Evolutionary conservation across 1,140 invertebrate species (phyloP), one percentile per base, ranked within the genome.

Genomic region (Riptortus pedestris): DNA sequence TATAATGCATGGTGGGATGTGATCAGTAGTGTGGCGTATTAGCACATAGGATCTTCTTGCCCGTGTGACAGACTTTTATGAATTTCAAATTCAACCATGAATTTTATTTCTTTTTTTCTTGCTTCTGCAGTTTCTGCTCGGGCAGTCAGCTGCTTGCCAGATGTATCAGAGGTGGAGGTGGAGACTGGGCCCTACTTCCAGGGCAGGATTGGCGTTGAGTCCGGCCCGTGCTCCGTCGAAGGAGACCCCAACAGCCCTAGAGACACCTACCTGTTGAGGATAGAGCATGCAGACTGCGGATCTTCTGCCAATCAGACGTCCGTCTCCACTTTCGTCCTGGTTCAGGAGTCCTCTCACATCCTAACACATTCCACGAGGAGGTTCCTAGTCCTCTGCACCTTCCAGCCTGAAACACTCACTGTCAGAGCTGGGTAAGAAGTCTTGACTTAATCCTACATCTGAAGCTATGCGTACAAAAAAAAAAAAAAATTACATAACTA

Each of bases 311-410:
- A 87, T 59, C 78, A 80, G 5, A 83, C 79, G 1, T 85, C 83
- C 1, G 87, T 86, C 64, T 84, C 82, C 48, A 88, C 86, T 0
- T 88, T 86, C 70, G 85, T 90, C 20, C 80, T 88, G 4, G 87
- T 90, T 4, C 86, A 90, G 70, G 87, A 90, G 72, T 88, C 88
- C 72, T 73, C 86, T 31, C 85, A 85, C 0, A 88, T 90, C 66
- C 79, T 89, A 11, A 90, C 87, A 0, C 87, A 90, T 70, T 88
- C 86, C 70, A 88, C 87, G 0, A 75, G 86, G 64, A 79, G 85
- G 76, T 90, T 88, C 72, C 74, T 90, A 29, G 86, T 90, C 0
- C 77, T 88, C 5, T 90, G 87, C 69, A 85, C 84, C 20, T 89
- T 86, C 69, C 83, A 87, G 68, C 86, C 86, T 2, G 86, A 88